Percentiles rank a stretch among this genome's conserved stretches.
phyloP scores from a whole-genome alignment of 2,888 invertebrate genomes.

The Tineola bisselliella region DNA sequence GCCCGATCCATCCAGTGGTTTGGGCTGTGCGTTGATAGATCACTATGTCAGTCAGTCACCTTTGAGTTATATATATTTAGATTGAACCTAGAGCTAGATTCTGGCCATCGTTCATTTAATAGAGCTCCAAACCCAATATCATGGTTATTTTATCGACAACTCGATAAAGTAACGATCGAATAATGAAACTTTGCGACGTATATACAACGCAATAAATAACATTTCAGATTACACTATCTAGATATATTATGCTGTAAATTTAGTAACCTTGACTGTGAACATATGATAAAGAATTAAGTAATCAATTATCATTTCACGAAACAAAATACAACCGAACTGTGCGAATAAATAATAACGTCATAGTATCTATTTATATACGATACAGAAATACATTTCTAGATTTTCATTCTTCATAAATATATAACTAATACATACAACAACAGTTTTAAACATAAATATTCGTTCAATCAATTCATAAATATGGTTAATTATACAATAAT shows the following conservation, averaged over 20 bases:
- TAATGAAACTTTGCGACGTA: too few relatives aligned
- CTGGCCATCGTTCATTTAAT: too few relatives aligned
- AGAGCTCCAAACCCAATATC: too few relatives aligned
- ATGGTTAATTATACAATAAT: conserved; percentile 10
- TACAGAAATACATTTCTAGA: neutral
- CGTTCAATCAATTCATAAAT: conserved; percentile 14
- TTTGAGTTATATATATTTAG: too few relatives aligned
- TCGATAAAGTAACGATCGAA: too few relatives aligned
- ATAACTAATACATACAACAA: neutral
- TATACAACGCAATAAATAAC: neutral
- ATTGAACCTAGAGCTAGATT: too few relatives aligned
- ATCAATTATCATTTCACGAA: neutral
- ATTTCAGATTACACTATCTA: neutral
- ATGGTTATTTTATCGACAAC: too few relatives aligned
- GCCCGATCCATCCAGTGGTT: too few relatives aligned
- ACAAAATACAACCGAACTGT: neutral
- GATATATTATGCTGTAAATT: neutral
- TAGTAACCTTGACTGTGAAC: neutral
- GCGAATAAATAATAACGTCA: neutral
- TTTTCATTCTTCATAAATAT: neutral
- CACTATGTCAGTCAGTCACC: too few relatives aligned
- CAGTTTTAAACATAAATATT: neutral
- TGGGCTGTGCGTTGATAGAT: too few relatives aligned
- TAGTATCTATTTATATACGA: neutral
- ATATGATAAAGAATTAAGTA: neutral